Percentiles rank a stretch among this genome's conserved stretches.
Conservation (phyloP, 2,888 invertebrate genomes). For the Eristalis intricaria region DNA sequence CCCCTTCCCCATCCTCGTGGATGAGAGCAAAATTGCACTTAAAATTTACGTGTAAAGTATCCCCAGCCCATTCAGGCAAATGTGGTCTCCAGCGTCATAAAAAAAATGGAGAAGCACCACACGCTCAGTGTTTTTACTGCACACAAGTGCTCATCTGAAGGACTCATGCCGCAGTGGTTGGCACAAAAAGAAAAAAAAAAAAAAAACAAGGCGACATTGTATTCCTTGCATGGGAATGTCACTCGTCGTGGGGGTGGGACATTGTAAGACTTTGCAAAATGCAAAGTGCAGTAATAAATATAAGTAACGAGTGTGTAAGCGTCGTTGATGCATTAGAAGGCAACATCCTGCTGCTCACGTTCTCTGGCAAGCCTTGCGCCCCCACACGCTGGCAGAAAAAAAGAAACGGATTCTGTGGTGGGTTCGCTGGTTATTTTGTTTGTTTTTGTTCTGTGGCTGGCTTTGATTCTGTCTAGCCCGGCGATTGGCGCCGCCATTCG, state of each 20-base stretch:
- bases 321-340: conserved; percentile 67
- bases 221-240: conserved; percentile 8
- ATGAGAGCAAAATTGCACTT: conserved; percentile 57
- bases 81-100: conserved; percentile 49
- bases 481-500: conserved; percentile 48
- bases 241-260: neutral
- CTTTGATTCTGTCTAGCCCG: conserved; percentile 45
- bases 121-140: conserved; percentile 42
- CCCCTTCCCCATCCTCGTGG: conserved; percentile 1
- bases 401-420: neutral
- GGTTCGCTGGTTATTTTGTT: conserved; percentile 6
- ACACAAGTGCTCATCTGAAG: conserved; percentile 28
- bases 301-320: conserved; percentile 67
- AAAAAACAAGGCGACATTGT: conserved; percentile 16
- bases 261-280: conserved; percentile 31
- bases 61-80: conserved; percentile 42
- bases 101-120: conserved; percentile 28
- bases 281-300: conserved; percentile 70
- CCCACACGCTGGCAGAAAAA: conserved; percentile 28
- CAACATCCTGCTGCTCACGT: conserved; percentile 31
- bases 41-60: conserved; percentile 61
- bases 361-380: neutral
- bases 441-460: neutral
- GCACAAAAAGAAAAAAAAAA: conserved; percentile 19
- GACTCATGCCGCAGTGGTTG: conserved; percentile 2